Evolutionary conservation across 2,113 vertebrate species (phyloP), one percentile per base, ranked within the genome.

Genomic region (Pterocles burchelli): DNA sequence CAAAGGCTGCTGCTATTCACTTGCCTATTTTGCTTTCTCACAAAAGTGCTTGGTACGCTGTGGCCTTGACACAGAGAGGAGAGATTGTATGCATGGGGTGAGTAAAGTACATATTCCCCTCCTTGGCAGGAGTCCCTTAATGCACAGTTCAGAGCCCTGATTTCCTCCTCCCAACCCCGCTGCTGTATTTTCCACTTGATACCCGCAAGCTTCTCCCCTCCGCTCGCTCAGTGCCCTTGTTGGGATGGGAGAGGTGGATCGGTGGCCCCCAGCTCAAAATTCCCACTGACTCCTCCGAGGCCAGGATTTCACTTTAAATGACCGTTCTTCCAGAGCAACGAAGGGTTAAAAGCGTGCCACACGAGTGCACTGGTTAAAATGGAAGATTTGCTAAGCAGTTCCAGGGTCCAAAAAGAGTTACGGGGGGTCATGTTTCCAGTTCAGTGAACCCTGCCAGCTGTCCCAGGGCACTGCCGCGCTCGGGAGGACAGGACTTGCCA

Each of bases 371-470:
- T 77, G 82, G 97, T 97, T 97, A 96, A 97, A 95, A 88, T 96
- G 93, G 93, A 94, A 96, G 92, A 70, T 81, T 94, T 89, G 92
- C 85, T 95, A 92, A 95, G 95, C 96, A 95, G 93, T 94, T 96
- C 92, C 92, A 95, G 90, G 82, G 96, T 95, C 90, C 96, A 94
- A 95, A 90, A 74, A 67, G 61, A 91, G 90, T 45, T 73, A 85
- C 49, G 84, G 89, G 94, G 57, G 94, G 93, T 96, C 96, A 96
- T 54, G 38, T 94, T 97, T 97, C 96, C 89, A 94, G 90, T 49
- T 91, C 97, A 96, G 38, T 88, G 94, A 96, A 80, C 92, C n/a
- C 49, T 72, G 59, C 51, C 96, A 92, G 85, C 93, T 87, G 89
- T 96, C 63, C 79, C 76, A 83, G 89, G 70, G 84, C 95, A 80